Evolutionary conservation across 2,113 vertebrate species (phyloP).

Genomic region (Cathartes aura): DNA sequence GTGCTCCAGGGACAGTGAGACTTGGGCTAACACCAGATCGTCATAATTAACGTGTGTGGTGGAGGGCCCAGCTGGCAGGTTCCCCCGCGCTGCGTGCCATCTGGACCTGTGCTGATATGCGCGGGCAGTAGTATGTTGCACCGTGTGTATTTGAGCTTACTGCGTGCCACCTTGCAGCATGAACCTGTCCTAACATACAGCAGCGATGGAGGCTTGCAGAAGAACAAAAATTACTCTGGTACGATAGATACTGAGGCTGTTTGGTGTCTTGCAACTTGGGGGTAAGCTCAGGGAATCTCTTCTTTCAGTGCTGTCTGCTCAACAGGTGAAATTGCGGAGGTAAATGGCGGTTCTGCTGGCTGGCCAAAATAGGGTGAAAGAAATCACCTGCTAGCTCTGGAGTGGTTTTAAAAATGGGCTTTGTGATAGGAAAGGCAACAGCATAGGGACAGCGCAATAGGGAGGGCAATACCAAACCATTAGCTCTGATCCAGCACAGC

Average conservation of each 20-base stretch:
- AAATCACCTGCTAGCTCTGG: accelerated
- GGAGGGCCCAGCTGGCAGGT: neutral
- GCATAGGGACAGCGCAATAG: neutral
- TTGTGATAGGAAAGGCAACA: neutral
- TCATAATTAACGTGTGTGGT: accelerated
- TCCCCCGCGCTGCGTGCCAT: accelerated
- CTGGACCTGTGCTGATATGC: neutral
- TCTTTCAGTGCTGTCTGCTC: neutral
- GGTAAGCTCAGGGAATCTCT: neutral
- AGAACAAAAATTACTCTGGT: neutral
- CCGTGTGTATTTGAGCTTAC: neutral
- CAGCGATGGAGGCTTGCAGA: neutral
- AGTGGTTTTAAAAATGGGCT: neutral
- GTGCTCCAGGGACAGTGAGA: neutral
- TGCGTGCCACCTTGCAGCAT: neutral
- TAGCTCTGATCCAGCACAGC: neutral
- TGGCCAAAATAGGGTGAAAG: neutral
- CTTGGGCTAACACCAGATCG: neutral
- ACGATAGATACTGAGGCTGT: neutral
- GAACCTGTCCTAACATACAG: neutral
- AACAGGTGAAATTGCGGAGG: neutral
- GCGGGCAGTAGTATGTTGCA: neutral
- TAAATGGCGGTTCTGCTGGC: neutral
- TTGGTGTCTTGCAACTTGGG: neutral
- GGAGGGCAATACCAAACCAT: neutral